phyloP scores from a whole-genome alignment of 1,140 invertebrate species.

The Eriosoma lanigerum region DNA sequence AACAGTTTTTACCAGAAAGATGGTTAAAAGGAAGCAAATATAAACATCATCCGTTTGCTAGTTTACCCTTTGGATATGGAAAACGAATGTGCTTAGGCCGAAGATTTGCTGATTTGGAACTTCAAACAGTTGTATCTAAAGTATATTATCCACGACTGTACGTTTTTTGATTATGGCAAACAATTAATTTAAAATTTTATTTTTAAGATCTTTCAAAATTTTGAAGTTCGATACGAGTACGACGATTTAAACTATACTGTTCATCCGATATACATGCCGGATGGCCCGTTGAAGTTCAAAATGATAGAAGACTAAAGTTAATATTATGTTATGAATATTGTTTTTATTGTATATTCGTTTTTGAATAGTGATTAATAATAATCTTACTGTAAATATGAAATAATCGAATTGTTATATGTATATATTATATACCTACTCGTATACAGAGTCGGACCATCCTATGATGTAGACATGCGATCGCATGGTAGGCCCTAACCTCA shows the following conservation, averaged over 20 bases:
- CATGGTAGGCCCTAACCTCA: no score
- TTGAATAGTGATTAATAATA: no score
- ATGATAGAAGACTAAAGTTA: constrained; percentile 58
- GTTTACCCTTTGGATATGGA: constrained; percentile 80
- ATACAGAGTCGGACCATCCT: no score
- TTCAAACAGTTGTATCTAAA: constrained; percentile 72
- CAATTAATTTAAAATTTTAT: not conserved
- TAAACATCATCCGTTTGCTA: constrained; percentile 66
- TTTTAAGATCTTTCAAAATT: constrained; percentile 68
- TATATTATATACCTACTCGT: no score
- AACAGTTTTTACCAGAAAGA: constrained; percentile 73
- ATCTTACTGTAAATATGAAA: no score
- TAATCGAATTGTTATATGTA: no score
- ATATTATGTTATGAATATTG: no score
- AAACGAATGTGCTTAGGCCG: constrained; percentile 78
- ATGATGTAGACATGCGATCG: no score
- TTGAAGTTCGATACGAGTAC: constrained; percentile 68
- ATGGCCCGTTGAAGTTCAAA: constrained; percentile 67
- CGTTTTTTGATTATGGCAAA: not conserved
- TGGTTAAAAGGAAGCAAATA: constrained; percentile 65
- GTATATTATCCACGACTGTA: constrained; percentile 57
- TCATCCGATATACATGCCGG: constrained; percentile 74
- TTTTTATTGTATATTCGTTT: no score
- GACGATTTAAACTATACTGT: constrained; percentile 68
- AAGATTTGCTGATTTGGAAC: constrained; percentile 77